Base-by-base conservation (phyloP, 2,113 vertebrate genomes). In the Lamprologus lemairii region DNA sequence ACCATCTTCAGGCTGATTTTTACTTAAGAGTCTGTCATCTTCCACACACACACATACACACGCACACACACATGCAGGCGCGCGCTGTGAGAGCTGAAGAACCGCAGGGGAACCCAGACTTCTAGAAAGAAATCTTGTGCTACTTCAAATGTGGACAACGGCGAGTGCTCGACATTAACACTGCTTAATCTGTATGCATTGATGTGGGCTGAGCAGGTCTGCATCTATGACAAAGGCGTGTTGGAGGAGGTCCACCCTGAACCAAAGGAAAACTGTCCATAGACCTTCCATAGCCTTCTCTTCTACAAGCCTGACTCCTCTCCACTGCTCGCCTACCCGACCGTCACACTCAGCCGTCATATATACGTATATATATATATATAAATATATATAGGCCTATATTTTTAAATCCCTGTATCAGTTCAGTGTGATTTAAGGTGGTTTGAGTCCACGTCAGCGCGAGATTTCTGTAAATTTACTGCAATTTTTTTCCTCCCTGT, bases 191-290 rank as follows among this genome's bases (percentile, higher is more conserved):
- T 87, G 93, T 93, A 91, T 94, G 93, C 91, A 92, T 89, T 49
- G 78, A 92, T 83, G 88, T 90, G 89, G 92, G 81, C 87, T 85
- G 90, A 91, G 84, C 85, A 57, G 28, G 89, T 86, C 83, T 91
- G 88, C 60, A 68, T 86, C 87, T 90, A 23, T 85, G 79, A 92
- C 89, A 90, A 90, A 94, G 91, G 85, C 84, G 21, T 86, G 86
- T 86, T 81, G 86, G 83, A 93, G 89, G 91, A 91, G 85, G 37
- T 14, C 19, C 13, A 16, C 71, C 78, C 71, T 65, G 86, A 93
- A 93, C 95, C 95, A 96, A 96, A 95, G 95, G 94, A 95, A 95
- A 95, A 93, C 87, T 89, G 93, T 96, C 94, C 94, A 94, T 88
- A 92, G 91, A 95, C 94, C 94, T 95, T 94, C 91, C 93, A 93